Conservation (phyloP, 2,113 vertebrate species). For the Silurus glanis region DNA sequence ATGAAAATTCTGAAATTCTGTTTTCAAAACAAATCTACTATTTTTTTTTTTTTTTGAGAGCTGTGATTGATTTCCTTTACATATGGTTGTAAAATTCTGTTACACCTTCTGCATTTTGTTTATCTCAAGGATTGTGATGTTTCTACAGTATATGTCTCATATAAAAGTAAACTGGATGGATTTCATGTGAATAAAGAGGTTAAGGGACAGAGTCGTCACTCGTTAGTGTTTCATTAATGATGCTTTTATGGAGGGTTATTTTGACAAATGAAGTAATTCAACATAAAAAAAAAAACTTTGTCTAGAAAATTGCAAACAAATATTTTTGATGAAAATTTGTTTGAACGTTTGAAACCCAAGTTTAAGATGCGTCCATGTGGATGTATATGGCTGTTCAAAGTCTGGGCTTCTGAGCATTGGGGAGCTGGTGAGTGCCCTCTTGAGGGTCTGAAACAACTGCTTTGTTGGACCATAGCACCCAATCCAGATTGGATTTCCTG, state of each 20-base stretch:
- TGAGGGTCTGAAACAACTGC: too few species aligned
- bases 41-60: slow-evolving; percentile 65
- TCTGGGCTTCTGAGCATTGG: too few species aligned
- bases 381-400: too few species aligned
- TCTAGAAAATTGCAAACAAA: too few species aligned
- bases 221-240: neutral
- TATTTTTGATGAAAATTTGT: too few species aligned
- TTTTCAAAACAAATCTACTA: neutral
- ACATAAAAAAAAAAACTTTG: neutral
- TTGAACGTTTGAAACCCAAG: too few species aligned
- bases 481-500: too few species aligned
- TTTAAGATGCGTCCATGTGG: too few species aligned
- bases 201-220: neutral
- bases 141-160: slow-evolving; percentile 65
- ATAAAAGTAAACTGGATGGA: slow-evolving; percentile 69
- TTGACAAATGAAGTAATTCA: neutral
- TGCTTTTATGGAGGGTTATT: neutral
- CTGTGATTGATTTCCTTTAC: slow-evolving; percentile 62
- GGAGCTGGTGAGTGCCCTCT: too few species aligned
- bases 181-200: slow-evolving; percentile 74
- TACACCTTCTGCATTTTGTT: slow-evolving; percentile 47
- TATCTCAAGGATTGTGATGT: slow-evolving; percentile 64
- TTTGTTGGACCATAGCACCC: too few species aligned
- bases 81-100: slow-evolving; percentile 61
- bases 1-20: neutral